A percentile compares a stretch with the other conserved stretches of the same genome.
phyloP scores from a whole-genome alignment of 1,140 invertebrate genomes.

The Lordiphosa stackelbergi region DNA sequence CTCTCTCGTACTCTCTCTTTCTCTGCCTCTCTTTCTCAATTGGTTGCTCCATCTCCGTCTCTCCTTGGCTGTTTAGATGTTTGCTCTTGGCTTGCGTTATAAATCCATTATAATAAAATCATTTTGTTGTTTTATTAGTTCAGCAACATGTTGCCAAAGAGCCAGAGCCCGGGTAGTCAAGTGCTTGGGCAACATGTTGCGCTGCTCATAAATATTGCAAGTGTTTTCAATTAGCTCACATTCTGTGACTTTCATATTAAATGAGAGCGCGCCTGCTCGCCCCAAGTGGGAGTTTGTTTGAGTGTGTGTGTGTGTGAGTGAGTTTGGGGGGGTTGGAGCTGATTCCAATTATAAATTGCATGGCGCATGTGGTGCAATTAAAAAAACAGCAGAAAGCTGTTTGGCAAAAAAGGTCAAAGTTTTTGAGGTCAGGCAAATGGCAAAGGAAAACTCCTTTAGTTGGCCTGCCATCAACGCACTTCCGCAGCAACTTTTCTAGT shows the following conservation, averaged over 20 bases:
- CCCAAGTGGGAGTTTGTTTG: conserved; percentile 3
- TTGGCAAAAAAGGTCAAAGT: conserved; percentile 51
- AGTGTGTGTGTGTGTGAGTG: conserved; percentile 2
- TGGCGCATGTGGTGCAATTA: conserved; percentile 62
- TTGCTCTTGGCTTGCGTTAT: conserved; percentile 71
- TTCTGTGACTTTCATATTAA: conserved; percentile 76
- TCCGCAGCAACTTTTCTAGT: conserved; percentile 40
- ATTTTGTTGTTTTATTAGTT: conserved; percentile 76
- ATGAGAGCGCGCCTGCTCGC: conserved; percentile 51
- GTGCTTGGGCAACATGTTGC: conserved; percentile 71
- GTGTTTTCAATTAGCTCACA: conserved; percentile 76
- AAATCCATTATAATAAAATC: conserved; percentile 77
- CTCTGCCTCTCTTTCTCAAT: neutral
- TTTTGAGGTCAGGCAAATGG: conserved; percentile 61
- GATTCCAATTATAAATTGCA: conserved; percentile 68
- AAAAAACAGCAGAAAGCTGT: conserved; percentile 24
- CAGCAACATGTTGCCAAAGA: conserved; percentile 64
- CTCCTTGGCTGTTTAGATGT: conserved; percentile 31
- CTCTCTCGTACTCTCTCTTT: conserved; percentile 6
- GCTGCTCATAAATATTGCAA: conserved; percentile 73
- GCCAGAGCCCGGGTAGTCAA: conserved; percentile 39
- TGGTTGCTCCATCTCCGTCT: conserved; percentile 1
- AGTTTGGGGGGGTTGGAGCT: conserved; percentile 37
- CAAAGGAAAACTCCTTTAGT: conserved; percentile 35
- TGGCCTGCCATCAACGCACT: conserved; percentile 64